These are phyloP conservation scores for Campopleginae sp. DNA, from an alignment of 2,888 invertebrate genomes.

Conservation along the genomic window DNA sequence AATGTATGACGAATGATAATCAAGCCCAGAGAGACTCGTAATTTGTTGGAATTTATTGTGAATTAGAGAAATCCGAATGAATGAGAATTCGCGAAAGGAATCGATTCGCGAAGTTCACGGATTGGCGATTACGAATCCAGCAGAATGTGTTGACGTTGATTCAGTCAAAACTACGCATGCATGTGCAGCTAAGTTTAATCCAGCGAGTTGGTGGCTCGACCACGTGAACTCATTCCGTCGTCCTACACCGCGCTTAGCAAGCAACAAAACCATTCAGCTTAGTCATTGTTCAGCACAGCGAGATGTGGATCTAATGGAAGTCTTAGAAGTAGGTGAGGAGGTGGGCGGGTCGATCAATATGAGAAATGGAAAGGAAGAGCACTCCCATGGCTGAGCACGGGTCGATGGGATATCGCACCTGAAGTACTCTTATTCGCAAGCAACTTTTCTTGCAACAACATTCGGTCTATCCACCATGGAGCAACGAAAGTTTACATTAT, in stretches of 20 bases:
- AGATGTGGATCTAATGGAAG: slow-evolving; percentile 54
- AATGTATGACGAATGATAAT: slow-evolving; percentile 22
- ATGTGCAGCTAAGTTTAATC: slow-evolving; percentile 14
- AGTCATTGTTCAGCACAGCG: slow-evolving; percentile 60
- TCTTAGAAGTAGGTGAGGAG: slow-evolving; percentile 63
- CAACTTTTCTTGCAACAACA: slow-evolving; percentile 55
- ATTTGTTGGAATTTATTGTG: not conserved
- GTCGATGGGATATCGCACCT: slow-evolving; percentile 54
- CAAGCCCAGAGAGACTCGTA: not conserved
- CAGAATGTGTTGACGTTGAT: not conserved
- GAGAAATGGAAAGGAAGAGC: slow-evolving; percentile 72
- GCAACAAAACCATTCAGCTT: slow-evolving; percentile 45
- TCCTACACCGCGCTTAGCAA: slow-evolving; percentile 62
- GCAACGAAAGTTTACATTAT: slow-evolving; percentile 49
- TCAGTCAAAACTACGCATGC: not conserved
- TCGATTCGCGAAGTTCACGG: not conserved
- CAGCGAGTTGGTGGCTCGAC: slow-evolving; percentile 56
- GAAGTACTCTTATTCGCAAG: slow-evolving; percentile 6
- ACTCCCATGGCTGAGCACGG: slow-evolving; percentile 68
- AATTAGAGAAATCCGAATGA: slow-evolving; percentile 4
- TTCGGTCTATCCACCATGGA: slow-evolving; percentile 18
- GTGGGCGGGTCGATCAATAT: slow-evolving; percentile 68
- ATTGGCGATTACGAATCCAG: not conserved
- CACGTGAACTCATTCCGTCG: slow-evolving; percentile 72
- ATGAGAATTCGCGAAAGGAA: not conserved